Base-by-base conservation (phyloP, 2,113 vertebrate species). In the Saccopteryx bilineata region DNA sequence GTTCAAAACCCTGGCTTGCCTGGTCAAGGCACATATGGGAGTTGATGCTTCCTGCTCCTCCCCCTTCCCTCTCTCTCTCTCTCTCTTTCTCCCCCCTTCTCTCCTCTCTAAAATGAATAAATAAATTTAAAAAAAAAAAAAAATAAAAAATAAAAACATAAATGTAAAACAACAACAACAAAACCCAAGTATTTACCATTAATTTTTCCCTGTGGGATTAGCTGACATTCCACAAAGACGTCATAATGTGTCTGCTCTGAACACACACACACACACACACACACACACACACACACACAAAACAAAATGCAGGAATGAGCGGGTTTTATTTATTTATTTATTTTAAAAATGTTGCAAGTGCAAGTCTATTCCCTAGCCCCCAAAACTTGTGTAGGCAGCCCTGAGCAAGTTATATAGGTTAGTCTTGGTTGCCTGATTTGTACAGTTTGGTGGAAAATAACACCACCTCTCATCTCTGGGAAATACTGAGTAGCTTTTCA, bases 81-180 rank as follows among this genome's bases (percentile, higher is more conserved):
- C n/a, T n/a, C n/a, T n/a, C n/a, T n/a, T n/a, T n/a, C n/a, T n/a
- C n/a, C n/a, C n/a, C n/a, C n/a, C n/a, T n/a, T n/a, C n/a, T n/a
- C n/a, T n/a, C n/a, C n/a, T n/a, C n/a, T n/a, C n/a, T n/a, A n/a
- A n/a, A n/a, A n/a, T n/a, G n/a, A n/a, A n/a, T n/a, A n/a, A n/a
- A n/a, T n/a, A n/a, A n/a, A n/a, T n/a, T n/a, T n/a, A n/a, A n/a
- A n/a, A n/a, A n/a, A n/a, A n/a, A n/a, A n/a, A n/a, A n/a, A n/a
- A n/a, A n/a, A n/a, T n/a, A n/a, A n/a, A n/a, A n/a, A n/a, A n/a
- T 87, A 31, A 90, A 79, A 95, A 84, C 7, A 90, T 33, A 83
- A 91, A 63, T 93, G 14, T 82, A 23, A 66, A n/a, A n/a, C n/a
- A 85, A 33, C 39, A 39, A 39, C 39, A 39, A 39, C 39, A 33